These are phyloP conservation scores for Saguinus midas DNA, from an alignment of 2,113 vertebrate genomes.

Conservation along the genomic window DNA sequence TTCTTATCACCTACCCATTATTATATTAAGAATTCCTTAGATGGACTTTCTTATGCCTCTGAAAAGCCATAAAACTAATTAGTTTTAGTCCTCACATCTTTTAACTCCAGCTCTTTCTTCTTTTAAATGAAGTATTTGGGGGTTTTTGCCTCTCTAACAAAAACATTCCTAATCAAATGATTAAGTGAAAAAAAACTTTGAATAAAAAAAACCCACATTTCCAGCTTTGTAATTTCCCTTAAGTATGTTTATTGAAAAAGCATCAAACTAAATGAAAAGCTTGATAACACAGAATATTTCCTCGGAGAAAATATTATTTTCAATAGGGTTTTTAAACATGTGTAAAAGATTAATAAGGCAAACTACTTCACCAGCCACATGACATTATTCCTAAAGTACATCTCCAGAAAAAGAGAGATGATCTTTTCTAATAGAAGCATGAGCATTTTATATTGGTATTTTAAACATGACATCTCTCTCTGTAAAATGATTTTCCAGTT, in stretches of 20 bases:
- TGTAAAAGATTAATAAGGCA: conserved; percentile 11
- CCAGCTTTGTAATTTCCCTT: neutral
- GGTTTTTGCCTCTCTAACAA: neutral
- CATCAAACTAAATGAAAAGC: neutral
- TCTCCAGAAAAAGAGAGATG: conserved; percentile 11
- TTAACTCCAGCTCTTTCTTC: neutral
- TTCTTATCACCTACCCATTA: neutral
- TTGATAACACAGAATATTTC: neutral
- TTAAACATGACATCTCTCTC: neutral
- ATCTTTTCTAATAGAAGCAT: conserved; percentile 3
- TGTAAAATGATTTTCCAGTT: conserved; percentile 37
- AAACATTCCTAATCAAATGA: conserved; percentile 2
- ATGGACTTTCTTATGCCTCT: neutral
- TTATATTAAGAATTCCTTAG: neutral
- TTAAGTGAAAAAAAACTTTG: neutral
- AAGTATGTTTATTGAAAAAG: neutral
- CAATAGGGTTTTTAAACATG: neutral
- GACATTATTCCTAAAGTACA: neutral
- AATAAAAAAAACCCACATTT: neutral
- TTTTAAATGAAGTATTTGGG: neutral
- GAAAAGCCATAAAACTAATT: neutral
- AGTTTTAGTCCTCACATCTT: neutral
- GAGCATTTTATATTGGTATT: conserved; percentile 13
- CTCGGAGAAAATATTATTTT: neutral
- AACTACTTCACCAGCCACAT: neutral